Evolutionary conservation across 2,113 vertebrate species (phyloP).

Genomic region (Hemichromis elongatus): DNA sequence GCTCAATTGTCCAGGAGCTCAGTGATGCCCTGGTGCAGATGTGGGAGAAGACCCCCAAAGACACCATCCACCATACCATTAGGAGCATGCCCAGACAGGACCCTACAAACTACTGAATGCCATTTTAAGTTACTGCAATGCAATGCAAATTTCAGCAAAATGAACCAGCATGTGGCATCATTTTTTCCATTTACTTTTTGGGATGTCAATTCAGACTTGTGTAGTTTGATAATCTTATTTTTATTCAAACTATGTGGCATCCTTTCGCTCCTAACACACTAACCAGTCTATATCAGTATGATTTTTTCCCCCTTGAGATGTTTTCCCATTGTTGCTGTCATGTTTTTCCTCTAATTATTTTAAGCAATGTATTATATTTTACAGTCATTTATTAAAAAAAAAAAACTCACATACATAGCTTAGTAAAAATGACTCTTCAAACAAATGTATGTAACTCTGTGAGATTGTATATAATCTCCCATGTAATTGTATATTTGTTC

Average conservation of each 20-base stretch:
- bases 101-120: background rate
- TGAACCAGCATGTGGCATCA: fast-evolving
- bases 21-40: background rate
- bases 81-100: background rate
- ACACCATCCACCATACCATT: background rate
- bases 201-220: background rate
- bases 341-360: background rate
- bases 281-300: fast-evolving
- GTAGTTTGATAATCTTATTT: background rate
- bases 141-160: background rate
- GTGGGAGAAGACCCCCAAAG: fast-evolving
- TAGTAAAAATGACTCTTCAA: background rate
- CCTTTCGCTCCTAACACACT: fast-evolving
- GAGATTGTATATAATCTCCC: background rate
- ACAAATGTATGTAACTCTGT: background rate
- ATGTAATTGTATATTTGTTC: background rate
- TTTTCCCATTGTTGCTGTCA: background rate
- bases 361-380: background rate
- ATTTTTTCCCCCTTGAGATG: background rate
- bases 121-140: background rate
- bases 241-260: background rate
- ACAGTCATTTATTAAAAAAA: background rate
- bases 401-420: background rate
- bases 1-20: background rate
- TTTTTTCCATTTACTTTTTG: fast-evolving